Evolutionary conservation across 2,797 vertebrate species (phyloP), one percentile per base, ranked within the genome.

Genomic region (Setipinna tenuifilis): DNA sequence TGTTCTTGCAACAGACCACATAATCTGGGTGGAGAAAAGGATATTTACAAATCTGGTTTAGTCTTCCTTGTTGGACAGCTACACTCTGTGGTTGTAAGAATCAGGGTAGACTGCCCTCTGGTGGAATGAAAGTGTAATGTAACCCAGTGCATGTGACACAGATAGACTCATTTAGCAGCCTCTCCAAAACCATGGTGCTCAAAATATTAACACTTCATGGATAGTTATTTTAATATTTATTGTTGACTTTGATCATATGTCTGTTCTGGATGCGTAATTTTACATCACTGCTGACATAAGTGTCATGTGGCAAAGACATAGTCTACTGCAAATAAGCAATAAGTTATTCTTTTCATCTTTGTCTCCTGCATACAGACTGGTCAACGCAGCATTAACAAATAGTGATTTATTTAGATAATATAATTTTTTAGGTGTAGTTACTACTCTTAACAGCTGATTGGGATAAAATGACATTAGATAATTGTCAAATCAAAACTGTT

Each of bases 61-160:
- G 35, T 78, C 16, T 21, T 21, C 35, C 1, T 6, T 21, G 17
- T 75, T 57, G 57, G 6, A 78, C 35, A 78, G 0, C 17, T 19
- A 21, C 35, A 41, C 0, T 35, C 17, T 10, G 17, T 75, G 68
- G 31, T 41, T 6, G 71, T 78, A 44, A 41, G 19, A 21, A 92
- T 92, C 91, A 95, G 94, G 92, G 93, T 91, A 92, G 94, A 93
- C 94, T 95, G 95, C 95, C 95, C 95, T 93, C 95, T 96, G 93
- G 94, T 95, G 95, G 95, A 91, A 86, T 86, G 82, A 83, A 48
- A 59, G 25, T 86, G 35, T 7, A 44, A 44, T 44, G 25, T 25
- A 25, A 78, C 71, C 19, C 83, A 78, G 23, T 78, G 25, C 11
- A 21, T 2, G 6, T 2, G 9, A 11, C 35, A 78, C 19, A 7